A percentile compares a stretch with the other conserved stretches of the same genome.
Conservation (phyloP, 2,113 vertebrate species). For the Ciconia maguari region DNA sequence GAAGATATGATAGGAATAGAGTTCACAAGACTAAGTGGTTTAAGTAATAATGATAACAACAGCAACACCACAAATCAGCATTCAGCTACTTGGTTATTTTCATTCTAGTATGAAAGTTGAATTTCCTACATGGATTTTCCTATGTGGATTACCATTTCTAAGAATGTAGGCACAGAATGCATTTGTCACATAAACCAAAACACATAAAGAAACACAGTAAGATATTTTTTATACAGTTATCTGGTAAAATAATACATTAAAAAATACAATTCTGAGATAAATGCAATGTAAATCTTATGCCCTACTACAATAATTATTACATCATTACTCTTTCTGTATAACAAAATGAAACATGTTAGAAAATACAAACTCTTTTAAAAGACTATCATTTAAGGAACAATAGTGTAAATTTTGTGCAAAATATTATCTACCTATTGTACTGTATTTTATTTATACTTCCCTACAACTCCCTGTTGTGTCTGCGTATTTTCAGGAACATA, state of each 20-base stretch:
- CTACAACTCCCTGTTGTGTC: background rate
- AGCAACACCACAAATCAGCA: background rate
- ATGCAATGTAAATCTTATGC: background rate
- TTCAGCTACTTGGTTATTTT: background rate
- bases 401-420: background rate
- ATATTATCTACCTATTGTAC: background rate
- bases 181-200: background rate
- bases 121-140: background rate
- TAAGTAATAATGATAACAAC: background rate
- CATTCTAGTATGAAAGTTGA: background rate
- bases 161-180: background rate
- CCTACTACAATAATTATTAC: background rate
- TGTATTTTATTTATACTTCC: background rate
- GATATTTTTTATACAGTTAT: background rate
- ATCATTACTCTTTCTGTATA: background rate
- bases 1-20: background rate
- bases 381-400: background rate
- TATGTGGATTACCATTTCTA: background rate
- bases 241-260: background rate
- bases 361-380: background rate
- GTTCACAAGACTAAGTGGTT: background rate
- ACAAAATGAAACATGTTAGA: background rate
- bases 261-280: background rate
- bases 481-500: constrained; percentile 14
- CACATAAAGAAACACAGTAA: background rate